Evolutionary conservation across 1,140 invertebrate genomes (phyloP), one percentile per base, ranked within the genome.

Genomic region (Heterodera schachtii): DNA sequence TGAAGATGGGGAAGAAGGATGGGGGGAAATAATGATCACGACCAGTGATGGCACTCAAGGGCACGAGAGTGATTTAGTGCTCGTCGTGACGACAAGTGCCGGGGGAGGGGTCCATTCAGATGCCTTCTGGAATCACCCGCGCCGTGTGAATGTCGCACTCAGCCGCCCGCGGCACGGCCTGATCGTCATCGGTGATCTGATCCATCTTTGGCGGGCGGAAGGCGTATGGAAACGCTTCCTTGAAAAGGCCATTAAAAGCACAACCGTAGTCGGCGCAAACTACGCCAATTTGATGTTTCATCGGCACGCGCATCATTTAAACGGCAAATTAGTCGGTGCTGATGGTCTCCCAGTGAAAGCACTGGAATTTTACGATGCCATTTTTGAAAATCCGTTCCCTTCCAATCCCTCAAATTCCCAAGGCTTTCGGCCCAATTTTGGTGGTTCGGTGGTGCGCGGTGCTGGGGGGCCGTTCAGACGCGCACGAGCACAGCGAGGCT

Each of bases 141-240:
- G 73, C 19, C 21, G 73, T 1, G 73, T 74, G 19, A 74, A 74
- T 41, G 73, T 74, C 21, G 73, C 73, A 7, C 73, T 74, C 73
- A 74, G 73, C 11, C 73, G 73, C n/a, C 46, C 46, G 3, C 46
- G 73, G 73, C 52, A 41, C 52, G 73, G 21, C 6, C 8, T 74
- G 9, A 21, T 74, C 3, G 41, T 74, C 6, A 3, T 74, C 7
- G 73, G 73, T 7, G 73, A 74, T 11, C 3, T 74, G 6, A 21
- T n/a, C 19, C 46, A 49, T n/a, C n/a, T 74, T 19, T 74, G 73
- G 73, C 19, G 16, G 3, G 73, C 73, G 21, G 73, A 57, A 41
- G 73, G 73, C 19, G 31, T 74, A 5, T 74, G 73, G 73, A 31
- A 57, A 9, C n/a, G 73, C 6, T 74, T 74, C 9, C 8, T 74